These are phyloP conservation scores for Himalopsyche kuldschensis DNA, from an alignment of 2,888 invertebrate species.

Conservation along the genomic window DNA sequence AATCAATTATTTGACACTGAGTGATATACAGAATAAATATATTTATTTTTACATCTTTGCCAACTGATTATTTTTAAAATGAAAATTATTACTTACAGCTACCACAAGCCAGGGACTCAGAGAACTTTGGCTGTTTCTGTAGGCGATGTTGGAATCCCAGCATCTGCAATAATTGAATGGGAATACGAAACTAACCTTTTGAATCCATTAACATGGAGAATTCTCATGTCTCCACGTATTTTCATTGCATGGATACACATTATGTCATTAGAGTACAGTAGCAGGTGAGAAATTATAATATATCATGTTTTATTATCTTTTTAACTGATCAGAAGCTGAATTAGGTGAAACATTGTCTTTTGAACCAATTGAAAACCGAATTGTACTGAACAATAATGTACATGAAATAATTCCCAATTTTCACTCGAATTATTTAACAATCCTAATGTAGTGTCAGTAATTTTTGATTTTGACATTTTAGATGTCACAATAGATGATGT, in stretches of 20 bases:
- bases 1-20: not conserved
- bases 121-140: slow-evolving; percentile 71
- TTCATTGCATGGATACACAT: slow-evolving; percentile 72
- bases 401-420: too few species aligned
- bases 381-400: too few species aligned
- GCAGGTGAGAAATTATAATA: slow-evolving; percentile 58
- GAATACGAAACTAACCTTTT: slow-evolving; percentile 75
- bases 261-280: slow-evolving; percentile 71
- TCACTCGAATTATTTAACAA: too few species aligned
- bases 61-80: slow-evolving; percentile 40
- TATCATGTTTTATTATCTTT: not conserved
- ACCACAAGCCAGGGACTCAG: slow-evolving; percentile 73
- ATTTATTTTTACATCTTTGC: slow-evolving; percentile 41
- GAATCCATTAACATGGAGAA: slow-evolving; percentile 83
- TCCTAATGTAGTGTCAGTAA: too few species aligned
- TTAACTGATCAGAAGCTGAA: too few species aligned
- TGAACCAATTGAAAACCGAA: too few species aligned
- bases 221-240: slow-evolving; percentile 72
- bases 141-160: slow-evolving; percentile 63
- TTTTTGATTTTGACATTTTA: not conserved
- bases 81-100: slow-evolving; percentile 1
- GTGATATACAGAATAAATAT: too few species aligned
- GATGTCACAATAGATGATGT: too few species aligned
- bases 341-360: too few species aligned
- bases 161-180: slow-evolving; percentile 74